Evolutionary conservation across 2,888 invertebrate species (phyloP).

Genomic region (Tiliacea citrago): DNA sequence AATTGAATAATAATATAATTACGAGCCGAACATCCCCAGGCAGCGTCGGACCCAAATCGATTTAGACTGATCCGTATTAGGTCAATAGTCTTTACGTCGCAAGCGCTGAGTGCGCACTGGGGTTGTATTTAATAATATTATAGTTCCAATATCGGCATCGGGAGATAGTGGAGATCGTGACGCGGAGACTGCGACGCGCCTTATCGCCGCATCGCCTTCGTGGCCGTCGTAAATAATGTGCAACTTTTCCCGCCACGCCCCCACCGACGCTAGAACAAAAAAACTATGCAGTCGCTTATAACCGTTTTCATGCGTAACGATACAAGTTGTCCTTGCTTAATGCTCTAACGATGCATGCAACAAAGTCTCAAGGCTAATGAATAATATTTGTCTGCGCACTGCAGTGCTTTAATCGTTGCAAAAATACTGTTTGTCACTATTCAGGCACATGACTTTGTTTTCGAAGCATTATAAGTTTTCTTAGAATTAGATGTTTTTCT

Average conservation of each 20-base stretch:
- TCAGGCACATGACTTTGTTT: slow-evolving; percentile 42
- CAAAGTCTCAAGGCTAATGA: slow-evolving; percentile 66
- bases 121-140: slow-evolving; percentile 84
- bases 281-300: slow-evolving; percentile 75
- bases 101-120: slow-evolving; percentile 66
- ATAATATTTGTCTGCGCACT: slow-evolving; percentile 56
- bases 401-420: slow-evolving; percentile 44
- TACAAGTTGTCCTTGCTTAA: slow-evolving; percentile 65
- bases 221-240: slow-evolving; percentile 90
- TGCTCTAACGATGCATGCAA: slow-evolving; percentile 66
- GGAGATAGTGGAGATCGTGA: slow-evolving; percentile 89
- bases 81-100: slow-evolving; percentile 70
- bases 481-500: slow-evolving; percentile 48
- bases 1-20: slow-evolving; percentile 64
- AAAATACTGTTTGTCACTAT: slow-evolving; percentile 56
- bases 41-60: slow-evolving; percentile 61
- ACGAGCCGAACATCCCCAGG: slow-evolving; percentile 51
- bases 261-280: slow-evolving; percentile 78
- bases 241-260: slow-evolving; percentile 90
- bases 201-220: slow-evolving; percentile 90
- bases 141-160: slow-evolving; percentile 87
- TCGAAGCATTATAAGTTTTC: slow-evolving; percentile 43
- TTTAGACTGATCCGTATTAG: slow-evolving; percentile 75
- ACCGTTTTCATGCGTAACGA: slow-evolving; percentile 61
- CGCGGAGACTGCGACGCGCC: slow-evolving; percentile 89